Evolutionary conservation across 2,797 vertebrate genomes (phyloP).

Genomic region (Petrocephalus schoutedeni): DNA sequence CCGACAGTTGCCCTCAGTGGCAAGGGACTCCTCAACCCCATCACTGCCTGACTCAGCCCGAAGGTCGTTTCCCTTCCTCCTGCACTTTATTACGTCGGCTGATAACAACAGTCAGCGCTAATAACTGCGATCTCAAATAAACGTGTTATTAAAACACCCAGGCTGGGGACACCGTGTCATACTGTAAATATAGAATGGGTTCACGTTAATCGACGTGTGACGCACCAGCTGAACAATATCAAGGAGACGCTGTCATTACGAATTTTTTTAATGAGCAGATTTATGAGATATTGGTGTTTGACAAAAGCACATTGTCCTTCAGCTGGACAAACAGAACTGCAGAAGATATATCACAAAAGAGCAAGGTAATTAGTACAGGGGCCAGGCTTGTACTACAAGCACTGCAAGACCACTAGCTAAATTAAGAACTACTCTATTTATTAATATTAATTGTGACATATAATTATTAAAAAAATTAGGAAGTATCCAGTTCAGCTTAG

Average conservation of each 20-base stretch:
- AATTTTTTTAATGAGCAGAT: neutral
- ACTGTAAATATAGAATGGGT: neutral
- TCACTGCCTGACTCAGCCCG: neutral
- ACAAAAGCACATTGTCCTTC: neutral
- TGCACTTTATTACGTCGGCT: neutral
- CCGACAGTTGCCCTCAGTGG: neutral
- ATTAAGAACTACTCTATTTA: neutral
- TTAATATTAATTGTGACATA: constrained; percentile 1
- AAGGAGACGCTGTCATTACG: neutral
- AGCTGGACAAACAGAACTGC: neutral
- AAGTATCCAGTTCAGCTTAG: neutral
- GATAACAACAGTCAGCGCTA: neutral
- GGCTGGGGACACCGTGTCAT: neutral
- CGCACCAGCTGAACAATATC: neutral
- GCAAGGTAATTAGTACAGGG: neutral
- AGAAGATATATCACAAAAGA: neutral
- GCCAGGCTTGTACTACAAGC: neutral
- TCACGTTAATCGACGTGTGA: neutral
- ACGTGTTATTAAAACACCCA: neutral
- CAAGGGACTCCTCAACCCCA: neutral
- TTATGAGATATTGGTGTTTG: neutral
- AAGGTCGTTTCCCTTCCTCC: neutral
- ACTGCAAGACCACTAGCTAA: neutral
- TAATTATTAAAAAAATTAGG: neutral
- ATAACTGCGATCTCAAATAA: neutral